Evolutionary conservation across 2,888 invertebrate genomes (phyloP).

Genomic region (Caenorhabditis drosophilae): DNA sequence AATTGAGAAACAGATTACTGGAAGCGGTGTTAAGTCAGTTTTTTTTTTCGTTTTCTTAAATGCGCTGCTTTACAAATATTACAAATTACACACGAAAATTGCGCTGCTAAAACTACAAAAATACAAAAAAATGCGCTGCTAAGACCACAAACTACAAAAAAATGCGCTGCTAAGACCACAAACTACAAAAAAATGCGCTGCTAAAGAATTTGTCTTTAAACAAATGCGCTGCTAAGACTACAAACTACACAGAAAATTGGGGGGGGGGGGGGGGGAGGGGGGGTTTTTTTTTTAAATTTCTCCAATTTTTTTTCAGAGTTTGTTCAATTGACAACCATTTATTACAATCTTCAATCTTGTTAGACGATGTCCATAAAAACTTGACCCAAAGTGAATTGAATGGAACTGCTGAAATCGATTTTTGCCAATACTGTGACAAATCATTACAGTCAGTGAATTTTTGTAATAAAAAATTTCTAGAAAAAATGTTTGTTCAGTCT

Average conservation of each 20-base stretch:
- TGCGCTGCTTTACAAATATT: slow-evolving; percentile 73
- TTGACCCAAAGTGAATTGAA: slow-evolving; percentile 26
- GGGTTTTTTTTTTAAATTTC: too few species aligned
- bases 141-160: too few species aligned
- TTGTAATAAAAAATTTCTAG: background rate
- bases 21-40: slow-evolving; percentile 77
- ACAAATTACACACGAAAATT: background rate
- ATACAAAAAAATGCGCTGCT: too few species aligned
- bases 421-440: slow-evolving; percentile 77
- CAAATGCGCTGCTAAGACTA: too few species aligned
- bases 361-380: slow-evolving; percentile 24
- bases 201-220: too few species aligned
- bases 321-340: slow-evolving; percentile 90
- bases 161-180: too few species aligned
- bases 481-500: slow-evolving; percentile 45
- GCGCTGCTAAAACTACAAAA: too few species aligned
- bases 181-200: too few species aligned
- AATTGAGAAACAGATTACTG: slow-evolving; percentile 80
- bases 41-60: too few species aligned
- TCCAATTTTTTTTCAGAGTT: slow-evolving; percentile 73
- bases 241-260: too few species aligned
- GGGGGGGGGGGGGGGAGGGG: too few species aligned
- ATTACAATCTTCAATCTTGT: slow-evolving; percentile 71
- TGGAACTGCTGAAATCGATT: slow-evolving; percentile 46
- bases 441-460: slow-evolving; percentile 45